Evolutionary conservation across 2,113 vertebrate species (phyloP).

Genomic region (Cottus gobio): DNA sequence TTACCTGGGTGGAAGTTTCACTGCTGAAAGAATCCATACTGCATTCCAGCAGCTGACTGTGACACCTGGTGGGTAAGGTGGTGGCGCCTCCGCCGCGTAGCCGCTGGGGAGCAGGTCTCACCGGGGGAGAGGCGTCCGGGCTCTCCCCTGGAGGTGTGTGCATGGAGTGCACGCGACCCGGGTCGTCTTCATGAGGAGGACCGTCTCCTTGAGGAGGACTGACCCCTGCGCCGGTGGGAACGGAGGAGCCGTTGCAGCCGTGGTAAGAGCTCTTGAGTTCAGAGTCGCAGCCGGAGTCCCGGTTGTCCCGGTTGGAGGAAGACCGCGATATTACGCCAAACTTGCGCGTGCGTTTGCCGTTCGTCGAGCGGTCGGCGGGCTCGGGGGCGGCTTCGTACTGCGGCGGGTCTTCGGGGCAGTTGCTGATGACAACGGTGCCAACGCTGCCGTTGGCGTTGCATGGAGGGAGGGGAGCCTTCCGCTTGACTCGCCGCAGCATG

Average conservation of each 20-base stretch:
- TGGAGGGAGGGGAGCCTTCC: constrained; percentile 91
- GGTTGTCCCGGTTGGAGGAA: constrained; percentile 73
- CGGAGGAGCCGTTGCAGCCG: background rate
- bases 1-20: constrained; percentile 87
- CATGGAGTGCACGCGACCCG: constrained; percentile 38
- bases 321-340: constrained; percentile 93
- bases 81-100: constrained; percentile 60
- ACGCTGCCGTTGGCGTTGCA: constrained; percentile 78
- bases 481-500: constrained; percentile 96
- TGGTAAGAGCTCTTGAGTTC: constrained; percentile 48
- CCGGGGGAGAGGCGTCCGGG: constrained; percentile 17
- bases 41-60: constrained; percentile 79
- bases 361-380: constrained; percentile 61
- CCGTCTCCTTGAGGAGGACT: constrained; percentile 57
- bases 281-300: constrained; percentile 73
- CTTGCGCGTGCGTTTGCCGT: constrained; percentile 91
- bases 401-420: constrained; percentile 79
- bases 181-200: background rate
- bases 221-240: constrained; percentile 77
- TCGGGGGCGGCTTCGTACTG: constrained; percentile 76
- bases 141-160: constrained; percentile 51
- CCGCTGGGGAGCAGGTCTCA: constrained; percentile 43
- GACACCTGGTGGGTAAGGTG: constrained; percentile 70
- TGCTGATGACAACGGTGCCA: constrained; percentile 71
- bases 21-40: constrained; percentile 79